Evolutionary conservation across 2,888 invertebrate genomes (phyloP).

Genomic region (Leucophenga montana): DNA sequence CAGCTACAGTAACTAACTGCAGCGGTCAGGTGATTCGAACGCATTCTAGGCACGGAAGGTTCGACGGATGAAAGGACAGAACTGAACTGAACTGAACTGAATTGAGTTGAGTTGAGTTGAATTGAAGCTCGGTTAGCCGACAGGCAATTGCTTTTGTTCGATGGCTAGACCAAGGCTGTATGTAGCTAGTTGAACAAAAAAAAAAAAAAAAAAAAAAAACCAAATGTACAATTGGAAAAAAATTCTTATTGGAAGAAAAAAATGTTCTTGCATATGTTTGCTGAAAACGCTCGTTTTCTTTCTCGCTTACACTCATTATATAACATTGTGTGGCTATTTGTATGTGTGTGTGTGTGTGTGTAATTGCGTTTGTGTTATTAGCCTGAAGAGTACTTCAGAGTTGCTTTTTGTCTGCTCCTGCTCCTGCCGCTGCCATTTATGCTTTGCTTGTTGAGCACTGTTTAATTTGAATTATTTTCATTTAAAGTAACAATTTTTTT

Average conservation of each 20-base stretch:
- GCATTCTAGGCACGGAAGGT: no score
- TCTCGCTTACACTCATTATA: background rate
- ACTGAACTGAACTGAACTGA: no score
- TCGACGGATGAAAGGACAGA: no score
- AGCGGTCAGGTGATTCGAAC: no score
- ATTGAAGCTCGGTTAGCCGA: background rate
- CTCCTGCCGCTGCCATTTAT: constrained; percentile 45
- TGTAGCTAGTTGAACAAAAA: no score
- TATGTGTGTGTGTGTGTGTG: constrained; percentile 35
- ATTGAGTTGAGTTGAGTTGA: background rate
- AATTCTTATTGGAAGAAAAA: constrained; percentile 3
- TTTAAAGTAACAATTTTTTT: constrained; percentile 59
- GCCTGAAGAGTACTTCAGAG: constrained; percentile 56
- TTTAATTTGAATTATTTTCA: constrained; percentile 67
- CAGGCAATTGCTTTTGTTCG: constrained; percentile 21
- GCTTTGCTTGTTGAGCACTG: constrained; percentile 40
- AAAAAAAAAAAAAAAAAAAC: constrained; percentile 15
- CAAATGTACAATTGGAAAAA: background rate
- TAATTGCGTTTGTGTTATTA: constrained; percentile 67
- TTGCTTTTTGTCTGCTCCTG: constrained; percentile 40
- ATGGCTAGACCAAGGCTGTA: background rate
- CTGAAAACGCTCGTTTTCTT: background rate
- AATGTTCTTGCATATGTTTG: background rate
- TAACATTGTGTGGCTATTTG: background rate
- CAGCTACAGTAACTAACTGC: no score